Conservation (phyloP, 1,140 invertebrate genomes). For the Helicoverpa zea region DNA sequence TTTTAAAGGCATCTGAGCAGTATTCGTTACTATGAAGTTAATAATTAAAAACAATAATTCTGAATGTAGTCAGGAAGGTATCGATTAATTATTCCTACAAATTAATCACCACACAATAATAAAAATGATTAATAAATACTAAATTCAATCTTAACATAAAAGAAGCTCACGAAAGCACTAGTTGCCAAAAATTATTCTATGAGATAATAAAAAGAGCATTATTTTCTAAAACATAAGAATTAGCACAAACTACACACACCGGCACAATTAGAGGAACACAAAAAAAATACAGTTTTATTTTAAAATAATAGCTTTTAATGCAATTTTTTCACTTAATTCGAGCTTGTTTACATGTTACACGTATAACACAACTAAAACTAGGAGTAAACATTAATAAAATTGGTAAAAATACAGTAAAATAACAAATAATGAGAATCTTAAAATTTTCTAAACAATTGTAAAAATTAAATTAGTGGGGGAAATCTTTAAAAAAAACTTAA, state of each 20-base stretch:
- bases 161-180: constrained; percentile 13
- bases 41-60: neutral
- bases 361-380: too few species aligned
- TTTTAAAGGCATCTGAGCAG: neutral
- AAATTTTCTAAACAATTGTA: too few species aligned
- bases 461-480: too few species aligned
- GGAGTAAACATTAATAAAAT: too few species aligned
- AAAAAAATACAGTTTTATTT: too few species aligned
- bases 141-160: neutral
- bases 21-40: neutral
- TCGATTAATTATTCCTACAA: neutral
- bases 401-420: too few species aligned
- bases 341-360: too few species aligned
- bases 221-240: constrained; percentile 11
- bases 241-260: neutral
- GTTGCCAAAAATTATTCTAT: constrained; percentile 3
- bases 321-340: too few species aligned
- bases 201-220: neutral
- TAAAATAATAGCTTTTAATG: too few species aligned
- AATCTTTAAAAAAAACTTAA: too few species aligned
- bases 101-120: constrained; percentile 10
- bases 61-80: constrained; percentile 5
- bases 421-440: too few species aligned
- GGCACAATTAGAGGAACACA: too few species aligned
- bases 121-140: constrained; percentile 15